A percentile compares a stretch with the other conserved stretches of the same genome.
These are phyloP conservation scores for Parus major DNA, from an alignment of 2,113 vertebrate genomes.

Conservation along the genomic window DNA sequence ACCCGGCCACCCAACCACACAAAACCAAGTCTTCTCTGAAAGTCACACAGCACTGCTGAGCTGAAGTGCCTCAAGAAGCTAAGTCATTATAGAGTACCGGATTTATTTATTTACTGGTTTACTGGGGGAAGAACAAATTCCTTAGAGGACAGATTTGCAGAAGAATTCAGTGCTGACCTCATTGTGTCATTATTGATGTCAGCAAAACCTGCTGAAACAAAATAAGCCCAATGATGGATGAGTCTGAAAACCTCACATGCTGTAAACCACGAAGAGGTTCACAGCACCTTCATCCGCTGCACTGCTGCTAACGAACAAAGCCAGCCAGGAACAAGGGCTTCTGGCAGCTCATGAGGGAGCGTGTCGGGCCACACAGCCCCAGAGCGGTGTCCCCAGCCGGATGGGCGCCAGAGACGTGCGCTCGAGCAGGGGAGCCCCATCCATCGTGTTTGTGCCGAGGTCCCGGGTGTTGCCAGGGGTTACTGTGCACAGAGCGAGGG, in stretches of 20 bases:
- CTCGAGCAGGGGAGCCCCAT: not conserved
- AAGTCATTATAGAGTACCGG: not conserved
- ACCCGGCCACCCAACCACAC: not conserved
- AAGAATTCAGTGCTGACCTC: slow-evolving; percentile 44
- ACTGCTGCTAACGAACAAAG: not conserved
- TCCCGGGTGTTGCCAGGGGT: slow-evolving; percentile 68
- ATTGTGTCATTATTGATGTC: slow-evolving; percentile 47
- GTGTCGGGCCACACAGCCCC: not conserved
- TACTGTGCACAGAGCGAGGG: slow-evolving; percentile 35
- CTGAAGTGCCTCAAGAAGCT: not conserved
- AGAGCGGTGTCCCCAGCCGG: not conserved
- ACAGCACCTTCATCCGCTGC: not conserved
- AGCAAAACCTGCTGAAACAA: not conserved
- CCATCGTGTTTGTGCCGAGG: not conserved
- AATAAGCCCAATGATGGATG: slow-evolving; percentile 36
- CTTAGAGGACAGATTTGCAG: slow-evolving; percentile 1
- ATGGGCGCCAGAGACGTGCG: not conserved
- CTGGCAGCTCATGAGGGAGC: not conserved
- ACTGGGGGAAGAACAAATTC: slow-evolving; percentile 10
- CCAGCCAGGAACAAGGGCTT: not conserved
- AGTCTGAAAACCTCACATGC: not conserved
- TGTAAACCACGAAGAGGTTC: not conserved
- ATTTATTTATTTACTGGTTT: slow-evolving; percentile 47
- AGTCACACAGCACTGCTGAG: not conserved
- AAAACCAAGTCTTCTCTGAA: slow-evolving; percentile 19